Evolutionary conservation across 2,113 vertebrate species (phyloP).

Genomic region (Nyctibius bracteatus): DNA sequence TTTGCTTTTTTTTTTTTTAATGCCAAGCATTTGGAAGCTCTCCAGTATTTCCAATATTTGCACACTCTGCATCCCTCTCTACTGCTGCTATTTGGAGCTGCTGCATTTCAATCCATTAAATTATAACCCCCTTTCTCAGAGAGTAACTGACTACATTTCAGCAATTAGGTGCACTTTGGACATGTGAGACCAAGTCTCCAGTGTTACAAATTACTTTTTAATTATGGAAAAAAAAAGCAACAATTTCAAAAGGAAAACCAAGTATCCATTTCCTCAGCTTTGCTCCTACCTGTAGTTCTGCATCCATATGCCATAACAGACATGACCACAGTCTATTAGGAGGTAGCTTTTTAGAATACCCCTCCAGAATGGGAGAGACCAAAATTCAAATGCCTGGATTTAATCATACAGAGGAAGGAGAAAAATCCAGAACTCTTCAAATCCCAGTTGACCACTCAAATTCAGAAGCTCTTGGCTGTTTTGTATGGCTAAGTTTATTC

Average conservation of each 20-base stretch:
- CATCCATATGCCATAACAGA: background rate
- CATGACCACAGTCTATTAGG: background rate
- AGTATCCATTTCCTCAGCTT: background rate
- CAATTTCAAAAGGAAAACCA: background rate
- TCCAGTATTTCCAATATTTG: constrained; percentile 22
- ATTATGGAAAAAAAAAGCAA: background rate
- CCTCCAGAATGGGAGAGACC: background rate
- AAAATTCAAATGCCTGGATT: background rate
- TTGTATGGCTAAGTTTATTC: background rate
- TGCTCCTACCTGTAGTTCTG: background rate
- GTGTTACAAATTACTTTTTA: background rate
- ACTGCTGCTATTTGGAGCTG: background rate
- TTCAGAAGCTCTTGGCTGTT: background rate
- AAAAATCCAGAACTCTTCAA: background rate
- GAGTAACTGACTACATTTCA: background rate
- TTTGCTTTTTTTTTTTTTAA: background rate
- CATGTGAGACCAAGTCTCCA: background rate
- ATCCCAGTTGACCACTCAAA: background rate
- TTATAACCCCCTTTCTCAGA: background rate
- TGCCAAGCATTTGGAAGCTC: constrained; percentile 6
- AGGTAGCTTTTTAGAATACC: background rate
- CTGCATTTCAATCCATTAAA: background rate
- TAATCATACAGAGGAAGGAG: background rate
- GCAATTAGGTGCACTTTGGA: background rate
- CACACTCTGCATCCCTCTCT: background rate